phyloP scores from a whole-genome alignment of 2,113 vertebrate genomes.

The Galeopterus variegatus region DNA sequence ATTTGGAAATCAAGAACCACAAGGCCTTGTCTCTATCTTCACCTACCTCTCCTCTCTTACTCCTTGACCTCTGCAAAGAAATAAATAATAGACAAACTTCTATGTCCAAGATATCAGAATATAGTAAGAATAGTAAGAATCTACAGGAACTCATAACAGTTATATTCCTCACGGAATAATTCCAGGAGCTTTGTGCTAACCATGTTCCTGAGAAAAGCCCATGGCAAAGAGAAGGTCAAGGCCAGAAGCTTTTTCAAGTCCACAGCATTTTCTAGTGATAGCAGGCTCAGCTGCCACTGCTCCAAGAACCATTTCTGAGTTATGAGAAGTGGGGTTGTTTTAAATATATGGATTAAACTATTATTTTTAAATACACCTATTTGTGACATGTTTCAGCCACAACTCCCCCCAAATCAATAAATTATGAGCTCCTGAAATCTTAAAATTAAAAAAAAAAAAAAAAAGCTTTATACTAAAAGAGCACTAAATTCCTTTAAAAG shows the following conservation, averaged over 20 bases:
- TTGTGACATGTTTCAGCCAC: constrained; percentile 14
- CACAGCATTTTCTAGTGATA: not conserved
- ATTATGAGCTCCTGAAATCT: constrained; percentile 1
- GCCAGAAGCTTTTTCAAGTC: not conserved
- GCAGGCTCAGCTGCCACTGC: not conserved
- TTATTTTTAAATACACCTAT: constrained; percentile 29
- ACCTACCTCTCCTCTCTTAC: not conserved
- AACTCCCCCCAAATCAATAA: constrained; percentile 5
- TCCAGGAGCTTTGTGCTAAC: not conserved
- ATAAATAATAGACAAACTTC: not conserved
- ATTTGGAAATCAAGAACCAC: constrained; percentile 17
- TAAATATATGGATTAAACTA: not conserved
- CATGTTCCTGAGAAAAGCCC: not conserved
- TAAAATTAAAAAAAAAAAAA: not conserved
- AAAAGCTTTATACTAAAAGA: not conserved
- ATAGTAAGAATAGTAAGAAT: not conserved
- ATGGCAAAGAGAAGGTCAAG: constrained; percentile 49
- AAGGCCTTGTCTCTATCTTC: not conserved
- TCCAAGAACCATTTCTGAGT: not conserved
- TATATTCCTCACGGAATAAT: not conserved
- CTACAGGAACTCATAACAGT: not conserved
- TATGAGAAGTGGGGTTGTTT: not conserved
- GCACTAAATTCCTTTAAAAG: constrained; percentile 5
- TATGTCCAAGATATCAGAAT: not conserved
- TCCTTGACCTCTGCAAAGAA: not conserved